A percentile compares a stretch with the other conserved stretches of the same genome.
phyloP scores from a whole-genome alignment of 2,888 invertebrate species.

The Galerucella nymphaeae region DNA sequence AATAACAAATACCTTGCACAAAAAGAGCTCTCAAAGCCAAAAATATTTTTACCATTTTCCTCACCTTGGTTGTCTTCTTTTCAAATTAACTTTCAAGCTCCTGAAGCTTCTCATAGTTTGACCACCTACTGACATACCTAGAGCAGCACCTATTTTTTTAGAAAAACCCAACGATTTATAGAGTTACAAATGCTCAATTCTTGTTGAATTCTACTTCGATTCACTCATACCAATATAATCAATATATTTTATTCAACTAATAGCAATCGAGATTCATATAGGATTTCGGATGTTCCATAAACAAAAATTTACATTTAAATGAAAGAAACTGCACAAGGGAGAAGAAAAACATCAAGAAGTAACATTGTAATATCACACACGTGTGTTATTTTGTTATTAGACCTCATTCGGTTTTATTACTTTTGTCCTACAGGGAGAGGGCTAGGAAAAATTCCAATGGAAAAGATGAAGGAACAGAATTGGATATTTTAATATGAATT shows the following conservation, averaged over 20 bases:
- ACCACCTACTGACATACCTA: no score
- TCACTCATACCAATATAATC: not conserved
- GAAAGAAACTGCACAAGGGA: conserved; percentile 19
- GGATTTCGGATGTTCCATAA: conserved; percentile 10
- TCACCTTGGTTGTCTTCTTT: no score
- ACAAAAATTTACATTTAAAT: conserved; percentile 29
- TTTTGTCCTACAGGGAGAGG: not conserved
- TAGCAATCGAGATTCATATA: not conserved
- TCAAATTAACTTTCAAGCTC: no score
- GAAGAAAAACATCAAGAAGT: conserved; percentile 25
- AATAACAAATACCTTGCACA: no score
- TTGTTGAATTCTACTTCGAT: not conserved
- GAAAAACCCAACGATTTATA: no score
- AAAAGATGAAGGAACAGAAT: not conserved
- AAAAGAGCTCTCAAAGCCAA: no score
- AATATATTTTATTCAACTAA: not conserved
- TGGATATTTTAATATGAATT: conserved; percentile 45
- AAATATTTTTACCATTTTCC: no score
- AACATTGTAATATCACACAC: conserved; percentile 34
- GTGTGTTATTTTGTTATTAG: conserved; percentile 35
- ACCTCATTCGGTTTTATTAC: conserved; percentile 33
- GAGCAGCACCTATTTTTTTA: no score
- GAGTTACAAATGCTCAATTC: no score
- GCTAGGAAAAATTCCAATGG: no score
- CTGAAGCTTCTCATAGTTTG: no score